Percentiles rank a stretch among this genome's conserved stretches.
phyloP scores from a whole-genome alignment of 2,113 vertebrate genomes.

The Pteronura brasiliensis region DNA sequence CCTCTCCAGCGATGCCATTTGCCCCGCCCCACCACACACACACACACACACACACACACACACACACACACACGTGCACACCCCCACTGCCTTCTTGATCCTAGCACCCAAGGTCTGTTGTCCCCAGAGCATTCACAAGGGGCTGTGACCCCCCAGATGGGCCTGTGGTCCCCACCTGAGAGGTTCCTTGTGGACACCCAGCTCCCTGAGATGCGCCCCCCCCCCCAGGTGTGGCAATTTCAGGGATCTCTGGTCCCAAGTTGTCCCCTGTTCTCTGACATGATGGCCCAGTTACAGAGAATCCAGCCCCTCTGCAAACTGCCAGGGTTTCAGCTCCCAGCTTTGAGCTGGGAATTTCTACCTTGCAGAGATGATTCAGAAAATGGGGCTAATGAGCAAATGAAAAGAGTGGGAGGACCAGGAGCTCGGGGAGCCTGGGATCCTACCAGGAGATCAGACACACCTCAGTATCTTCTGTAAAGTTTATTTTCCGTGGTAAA shows the following conservation, averaged over 20 bases:
- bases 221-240: not conserved
- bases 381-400: fast-evolving
- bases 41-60: not conserved
- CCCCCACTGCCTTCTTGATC: not conserved
- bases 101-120: not conserved
- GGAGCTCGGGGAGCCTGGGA: not conserved
- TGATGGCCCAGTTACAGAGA: not conserved
- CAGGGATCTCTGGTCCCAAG: not conserved
- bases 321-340: not conserved
- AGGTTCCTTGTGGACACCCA: not conserved
- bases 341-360: not conserved
- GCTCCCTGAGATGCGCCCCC: not conserved
- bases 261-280: not conserved
- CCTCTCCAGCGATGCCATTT: not conserved
- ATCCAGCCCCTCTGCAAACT: not conserved
- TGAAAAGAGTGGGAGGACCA: not conserved
- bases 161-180: not conserved
- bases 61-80: too few relatives aligned
- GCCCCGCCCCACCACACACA: not conserved
- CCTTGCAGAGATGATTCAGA: not conserved
- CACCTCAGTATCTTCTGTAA: not conserved
- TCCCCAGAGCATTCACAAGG: not conserved
- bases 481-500: not conserved
- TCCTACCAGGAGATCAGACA: not conserved
- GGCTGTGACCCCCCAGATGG: not conserved